Evolutionary conservation across 2,797 vertebrate species (phyloP).

Genomic region (Sebastes reedi): DNA sequence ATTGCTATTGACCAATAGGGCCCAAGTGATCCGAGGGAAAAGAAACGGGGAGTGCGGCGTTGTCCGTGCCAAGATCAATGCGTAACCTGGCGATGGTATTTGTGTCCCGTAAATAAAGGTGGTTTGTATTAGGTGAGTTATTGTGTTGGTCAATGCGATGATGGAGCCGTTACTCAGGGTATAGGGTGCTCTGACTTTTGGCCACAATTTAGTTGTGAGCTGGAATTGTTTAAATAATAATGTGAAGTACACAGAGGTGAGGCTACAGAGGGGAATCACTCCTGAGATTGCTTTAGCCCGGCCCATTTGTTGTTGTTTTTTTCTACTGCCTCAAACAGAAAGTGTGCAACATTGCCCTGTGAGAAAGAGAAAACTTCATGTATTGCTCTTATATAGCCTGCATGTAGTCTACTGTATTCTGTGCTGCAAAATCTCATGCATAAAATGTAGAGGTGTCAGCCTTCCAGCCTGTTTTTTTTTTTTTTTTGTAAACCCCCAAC

Average conservation of each 20-base stretch:
- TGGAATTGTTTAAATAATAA: constrained; percentile 26
- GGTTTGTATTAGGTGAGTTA: constrained; percentile 38
- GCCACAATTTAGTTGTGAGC: constrained; percentile 32
- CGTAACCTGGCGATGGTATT: constrained; percentile 30
- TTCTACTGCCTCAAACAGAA: constrained; percentile 11
- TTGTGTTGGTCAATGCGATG: constrained; percentile 17
- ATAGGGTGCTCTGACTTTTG: constrained; percentile 24
- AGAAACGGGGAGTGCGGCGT: constrained; percentile 47
- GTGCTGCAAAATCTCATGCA: constrained; percentile 21
- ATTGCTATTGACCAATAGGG: constrained; percentile 77
- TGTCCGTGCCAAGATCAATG: constrained; percentile 64
- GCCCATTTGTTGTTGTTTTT: not conserved
- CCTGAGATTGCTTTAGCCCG: constrained; percentile 12
- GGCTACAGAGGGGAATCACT: constrained; percentile 25
- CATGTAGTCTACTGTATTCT: not conserved
- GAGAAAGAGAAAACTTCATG: constrained; percentile 14
- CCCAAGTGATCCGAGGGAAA: constrained; percentile 63
- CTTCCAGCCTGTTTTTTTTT: constrained; percentile 1
- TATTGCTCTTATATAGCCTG: constrained; percentile 8
- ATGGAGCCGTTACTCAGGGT: constrained; percentile 15
- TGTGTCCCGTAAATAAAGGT: constrained; percentile 45
- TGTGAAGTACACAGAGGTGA: constrained; percentile 26
- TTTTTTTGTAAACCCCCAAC: not conserved
- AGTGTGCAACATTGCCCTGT: constrained; percentile 6
- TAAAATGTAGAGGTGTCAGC: constrained; percentile 11